A percentile compares a stretch with the other conserved stretches of the same genome.
These are phyloP conservation scores for Aphidius ervi DNA, from an alignment of 1,140 invertebrate species.

Conservation along the genomic window DNA sequence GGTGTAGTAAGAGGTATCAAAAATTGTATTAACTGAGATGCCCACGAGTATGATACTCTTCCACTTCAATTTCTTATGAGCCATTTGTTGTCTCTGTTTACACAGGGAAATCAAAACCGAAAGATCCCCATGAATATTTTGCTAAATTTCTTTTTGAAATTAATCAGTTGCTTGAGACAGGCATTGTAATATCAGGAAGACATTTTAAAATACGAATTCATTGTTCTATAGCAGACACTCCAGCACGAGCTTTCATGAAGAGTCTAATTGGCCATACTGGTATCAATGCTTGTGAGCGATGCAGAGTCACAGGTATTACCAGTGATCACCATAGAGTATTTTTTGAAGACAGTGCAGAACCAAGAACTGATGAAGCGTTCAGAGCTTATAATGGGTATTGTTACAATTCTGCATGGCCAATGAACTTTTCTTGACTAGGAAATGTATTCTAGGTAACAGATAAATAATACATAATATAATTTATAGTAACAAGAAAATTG, in stretches of 20 bases:
- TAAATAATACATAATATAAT: too few relatives aligned
- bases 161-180: conserved; percentile 15
- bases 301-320: conserved; percentile 12
- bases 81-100: conserved; percentile 21
- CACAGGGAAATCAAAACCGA: conserved; percentile 12
- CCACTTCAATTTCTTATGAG: not conserved
- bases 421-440: too few relatives aligned
- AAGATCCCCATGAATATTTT: conserved; percentile 16
- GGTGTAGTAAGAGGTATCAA: too few relatives aligned
- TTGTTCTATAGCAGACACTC: conserved; percentile 14
- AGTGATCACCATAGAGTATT: conserved; percentile 4
- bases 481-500: too few relatives aligned
- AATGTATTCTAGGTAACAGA: too few relatives aligned
- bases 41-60: too few relatives aligned
- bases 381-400: not conserved
- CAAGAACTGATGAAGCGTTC: conserved; percentile 17
- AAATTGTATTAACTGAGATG: too few relatives aligned
- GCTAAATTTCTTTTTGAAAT: conserved; percentile 21
- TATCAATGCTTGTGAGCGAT: conserved; percentile 17
- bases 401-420: too few relatives aligned
- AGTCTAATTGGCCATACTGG: conserved; percentile 12
- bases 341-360: conserved; percentile 1
- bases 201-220: conserved; percentile 14
- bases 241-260: conserved; percentile 17
- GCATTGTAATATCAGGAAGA: conserved; percentile 11